These are phyloP conservation scores for Aratinga solstitialis DNA, from an alignment of 2,797 vertebrate species.

Conservation along the genomic window DNA sequence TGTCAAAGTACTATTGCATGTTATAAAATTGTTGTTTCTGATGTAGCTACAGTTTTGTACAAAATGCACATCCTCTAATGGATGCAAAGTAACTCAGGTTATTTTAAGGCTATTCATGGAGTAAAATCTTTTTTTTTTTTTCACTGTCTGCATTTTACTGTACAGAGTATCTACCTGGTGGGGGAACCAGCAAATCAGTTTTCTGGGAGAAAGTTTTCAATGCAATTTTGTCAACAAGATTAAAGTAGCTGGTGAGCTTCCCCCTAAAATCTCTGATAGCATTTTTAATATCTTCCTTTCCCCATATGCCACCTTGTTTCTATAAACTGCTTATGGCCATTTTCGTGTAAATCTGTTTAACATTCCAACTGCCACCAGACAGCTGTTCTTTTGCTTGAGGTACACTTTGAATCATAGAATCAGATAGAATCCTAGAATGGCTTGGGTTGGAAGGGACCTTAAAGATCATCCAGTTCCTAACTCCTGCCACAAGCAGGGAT, in stretches of 20 bases:
- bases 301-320: background rate
- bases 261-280: background rate
- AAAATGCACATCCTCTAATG: background rate
- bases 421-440: background rate
- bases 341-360: background rate
- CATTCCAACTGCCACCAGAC: background rate
- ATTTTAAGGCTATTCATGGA: background rate
- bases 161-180: background rate
- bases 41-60: background rate
- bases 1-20: background rate
- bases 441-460: background rate
- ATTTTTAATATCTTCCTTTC: background rate
- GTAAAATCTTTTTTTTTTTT: background rate
- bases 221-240: background rate
- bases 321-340: background rate
- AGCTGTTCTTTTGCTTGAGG: background rate
- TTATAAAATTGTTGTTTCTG: background rate
- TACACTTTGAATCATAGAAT: background rate
- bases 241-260: background rate
- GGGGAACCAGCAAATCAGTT: background rate
- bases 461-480: background rate
- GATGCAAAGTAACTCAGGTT: background rate
- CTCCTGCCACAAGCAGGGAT: background rate
- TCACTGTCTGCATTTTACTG: background rate
- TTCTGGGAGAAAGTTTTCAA: background rate